These are phyloP conservation scores for Chaunax sp. DNA, from an alignment of 2,797 vertebrate genomes.

Conservation along the genomic window DNA sequence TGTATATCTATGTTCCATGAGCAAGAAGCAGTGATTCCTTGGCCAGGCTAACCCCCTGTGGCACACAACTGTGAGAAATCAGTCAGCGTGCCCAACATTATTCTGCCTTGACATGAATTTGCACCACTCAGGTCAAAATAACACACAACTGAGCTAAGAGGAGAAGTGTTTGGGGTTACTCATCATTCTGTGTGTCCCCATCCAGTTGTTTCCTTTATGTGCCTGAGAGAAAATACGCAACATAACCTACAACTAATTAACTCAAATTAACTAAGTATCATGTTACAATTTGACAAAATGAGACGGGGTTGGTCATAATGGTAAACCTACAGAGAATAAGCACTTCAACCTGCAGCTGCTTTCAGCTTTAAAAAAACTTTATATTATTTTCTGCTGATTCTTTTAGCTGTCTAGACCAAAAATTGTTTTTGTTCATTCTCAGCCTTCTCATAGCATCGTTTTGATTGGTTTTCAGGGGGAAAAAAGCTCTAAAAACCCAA, in stretches of 20 bases:
- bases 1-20: conserved; percentile 35
- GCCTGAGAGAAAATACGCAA: conserved; percentile 6
- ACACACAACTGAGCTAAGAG: conserved; percentile 33
- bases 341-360: too few relatives aligned
- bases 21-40: conserved; percentile 38
- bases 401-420: too few relatives aligned
- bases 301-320: background rate
- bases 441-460: too few relatives aligned
- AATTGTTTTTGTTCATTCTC: too few relatives aligned
- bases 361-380: background rate
- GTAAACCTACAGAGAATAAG: background rate
- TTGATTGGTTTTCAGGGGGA: too few relatives aligned
- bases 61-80: conserved; percentile 61
- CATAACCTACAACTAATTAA: background rate
- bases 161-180: conserved; percentile 45
- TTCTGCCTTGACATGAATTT: conserved; percentile 46
- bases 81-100: conserved; percentile 48
- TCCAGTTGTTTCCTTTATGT: conserved; percentile 6
- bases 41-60: conserved; percentile 41
- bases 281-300: background rate
- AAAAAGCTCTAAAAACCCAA: too few relatives aligned
- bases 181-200: conserved; percentile 32
- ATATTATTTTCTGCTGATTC: too few relatives aligned
- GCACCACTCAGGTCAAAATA: conserved; percentile 40
- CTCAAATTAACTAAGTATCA: background rate